Evolutionary conservation across 30 jellyfish, hydroid and myxozoan genomes (phyloP).

Genomic region (Aurelia aurita complex sp. Pacific): DNA sequence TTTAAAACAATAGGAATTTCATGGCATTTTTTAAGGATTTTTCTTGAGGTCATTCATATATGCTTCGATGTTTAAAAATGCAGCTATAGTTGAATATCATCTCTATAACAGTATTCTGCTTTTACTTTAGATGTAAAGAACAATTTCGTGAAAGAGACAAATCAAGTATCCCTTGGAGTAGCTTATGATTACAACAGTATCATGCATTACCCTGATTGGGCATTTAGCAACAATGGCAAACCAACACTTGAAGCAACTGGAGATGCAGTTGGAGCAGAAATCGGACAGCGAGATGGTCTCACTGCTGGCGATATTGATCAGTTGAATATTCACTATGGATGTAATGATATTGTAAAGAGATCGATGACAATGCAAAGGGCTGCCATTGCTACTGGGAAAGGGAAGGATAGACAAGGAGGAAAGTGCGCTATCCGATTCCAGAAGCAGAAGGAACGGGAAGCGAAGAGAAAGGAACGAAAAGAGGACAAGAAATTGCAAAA

Average conservation of each 20-base stretch:
- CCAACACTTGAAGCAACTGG: slow-evolving; percentile 51
- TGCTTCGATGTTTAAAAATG: too few species aligned
- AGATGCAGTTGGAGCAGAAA: slow-evolving; percentile 36
- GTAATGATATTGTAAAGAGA: neutral
- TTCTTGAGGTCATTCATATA: too few species aligned
- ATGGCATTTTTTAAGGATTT: too few species aligned
- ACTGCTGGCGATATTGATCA: slow-evolving; percentile 53
- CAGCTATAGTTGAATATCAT: neutral
- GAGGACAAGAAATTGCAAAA: neutral
- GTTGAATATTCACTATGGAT: slow-evolving; percentile 26
- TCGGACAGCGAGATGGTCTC: slow-evolving; percentile 52
- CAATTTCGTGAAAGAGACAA: slow-evolving; percentile 18
- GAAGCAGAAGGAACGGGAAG: slow-evolving; percentile 13
- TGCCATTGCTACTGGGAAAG: too few species aligned
- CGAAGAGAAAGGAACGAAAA: slow-evolving; percentile 19
- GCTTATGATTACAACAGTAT: slow-evolving; percentile 54
- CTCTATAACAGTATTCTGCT: neutral
- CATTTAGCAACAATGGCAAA: slow-evolving; percentile 36
- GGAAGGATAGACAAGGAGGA: slow-evolving; percentile 29
- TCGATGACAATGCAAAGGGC: too few species aligned
- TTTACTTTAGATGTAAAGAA: neutral
- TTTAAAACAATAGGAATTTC: too few species aligned
- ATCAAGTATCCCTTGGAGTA: slow-evolving; percentile 36
- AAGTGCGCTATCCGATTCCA: slow-evolving; percentile 27
- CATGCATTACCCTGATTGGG: slow-evolving; percentile 58